Conservation (phyloP, 2,888 invertebrate genomes). For the Apodemia duryi region DNA sequence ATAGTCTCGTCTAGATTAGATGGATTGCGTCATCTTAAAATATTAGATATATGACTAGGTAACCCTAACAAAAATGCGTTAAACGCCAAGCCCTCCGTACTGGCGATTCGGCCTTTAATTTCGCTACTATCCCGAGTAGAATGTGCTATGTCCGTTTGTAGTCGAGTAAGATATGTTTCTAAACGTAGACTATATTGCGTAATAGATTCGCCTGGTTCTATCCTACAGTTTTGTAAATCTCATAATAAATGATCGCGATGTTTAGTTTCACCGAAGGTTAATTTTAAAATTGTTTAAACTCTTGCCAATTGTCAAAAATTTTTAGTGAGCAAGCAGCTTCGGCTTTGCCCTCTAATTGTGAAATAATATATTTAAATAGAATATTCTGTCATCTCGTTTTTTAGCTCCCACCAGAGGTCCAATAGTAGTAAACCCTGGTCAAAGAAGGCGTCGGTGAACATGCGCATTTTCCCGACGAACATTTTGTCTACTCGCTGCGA, state of each 20-base stretch:
- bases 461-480: background rate
- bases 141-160: background rate
- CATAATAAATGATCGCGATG: background rate
- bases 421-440: conserved; percentile 1
- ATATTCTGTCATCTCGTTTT: background rate
- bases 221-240: background rate
- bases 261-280: background rate
- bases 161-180: background rate
- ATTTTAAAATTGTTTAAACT: conserved; percentile 1
- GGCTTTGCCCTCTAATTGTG: conserved; percentile 11
- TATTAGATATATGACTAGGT: conserved; percentile 10
- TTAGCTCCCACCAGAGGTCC: conserved; percentile 1
- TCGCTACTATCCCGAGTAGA: background rate
- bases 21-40: conserved; percentile 1
- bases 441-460: background rate
- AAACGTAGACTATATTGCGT: background rate
- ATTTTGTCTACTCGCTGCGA: background rate
- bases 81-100: conserved; percentile 10
- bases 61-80: conserved; percentile 11
- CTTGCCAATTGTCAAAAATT: conserved; percentile 9
- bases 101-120: conserved; percentile 1
- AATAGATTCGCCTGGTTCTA: background rate
- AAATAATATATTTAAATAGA: background rate
- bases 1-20: background rate
- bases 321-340: conserved; percentile 15